Evolutionary conservation across 2,888 invertebrate species (phyloP), one percentile per base, ranked within the genome.

Genomic region (Scaptomyza flava): DNA sequence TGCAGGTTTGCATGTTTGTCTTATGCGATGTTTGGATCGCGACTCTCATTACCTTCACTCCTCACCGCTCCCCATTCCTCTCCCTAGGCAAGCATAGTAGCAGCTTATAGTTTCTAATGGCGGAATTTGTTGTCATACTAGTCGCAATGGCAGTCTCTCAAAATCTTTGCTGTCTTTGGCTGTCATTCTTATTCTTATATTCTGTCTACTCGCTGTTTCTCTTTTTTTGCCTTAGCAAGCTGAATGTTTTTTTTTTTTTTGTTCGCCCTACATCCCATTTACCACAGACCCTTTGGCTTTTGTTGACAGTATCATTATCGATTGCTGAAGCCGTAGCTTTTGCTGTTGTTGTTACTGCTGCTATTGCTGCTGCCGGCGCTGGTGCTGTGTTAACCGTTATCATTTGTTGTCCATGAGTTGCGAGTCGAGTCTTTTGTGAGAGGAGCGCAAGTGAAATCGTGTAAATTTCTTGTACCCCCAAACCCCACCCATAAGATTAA

Each of bases 361-460:
- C 54, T 47, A 17, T 27, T 42, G 17, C 12, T 66, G 42, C 34
- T 60, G 66, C 54, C 42, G 63, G 64, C 57, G 54, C 62, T 65
- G 68, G 63, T 64, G 52, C 60, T 63, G 60, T 74, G 79, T 73
- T 77, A 87, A 81, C 82, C 85, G 85, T 87, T 88, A 87, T 84
- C 84, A 87, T 89, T 89, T 84, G 89, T 87, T 84, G 89, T 84
- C 84, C 84, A 87, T 88, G 84, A 87, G 87, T 77, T 65, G 83
- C 50, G 67, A 68, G 17, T 68, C 72, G 59, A 67, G 56, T 67
- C 68, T 67, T 68, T 65, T 81, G 68, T 69, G 71, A 52, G 72
- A 66, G 68, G 50, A 63, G 62, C 80, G 17, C 17, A 17, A 41
- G 17, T 62, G 68, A 72, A 85, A 75, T 69, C 88, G 87, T 84